Evolutionary conservation across 2,113 vertebrate species (phyloP).

Genomic region (Leptobrachium leishanense): DNA sequence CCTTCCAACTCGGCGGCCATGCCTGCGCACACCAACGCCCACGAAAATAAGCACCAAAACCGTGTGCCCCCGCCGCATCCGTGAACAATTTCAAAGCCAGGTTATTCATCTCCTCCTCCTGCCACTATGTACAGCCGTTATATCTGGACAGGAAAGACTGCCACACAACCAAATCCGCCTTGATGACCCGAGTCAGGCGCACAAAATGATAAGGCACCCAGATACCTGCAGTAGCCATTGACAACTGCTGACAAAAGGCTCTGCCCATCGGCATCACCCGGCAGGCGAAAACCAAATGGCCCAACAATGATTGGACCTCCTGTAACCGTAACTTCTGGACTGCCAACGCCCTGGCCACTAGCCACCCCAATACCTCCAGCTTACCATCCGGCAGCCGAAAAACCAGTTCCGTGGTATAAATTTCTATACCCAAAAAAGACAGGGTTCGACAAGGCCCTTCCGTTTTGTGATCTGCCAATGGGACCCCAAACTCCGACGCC

Average conservation of each 20-base stretch:
- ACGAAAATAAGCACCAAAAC: neutral
- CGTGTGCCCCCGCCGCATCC: neutral
- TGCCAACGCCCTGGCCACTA: too few species aligned
- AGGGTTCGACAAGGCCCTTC: too few species aligned
- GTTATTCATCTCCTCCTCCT: neutral
- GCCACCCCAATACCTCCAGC: too few species aligned
- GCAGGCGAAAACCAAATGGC: neutral
- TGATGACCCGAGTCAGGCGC: neutral
- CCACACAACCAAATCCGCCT: neutral
- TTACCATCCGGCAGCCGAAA: too few species aligned
- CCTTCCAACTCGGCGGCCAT: neutral
- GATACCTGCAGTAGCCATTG: neutral
- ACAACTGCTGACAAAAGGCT: neutral
- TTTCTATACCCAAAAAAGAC: too few species aligned
- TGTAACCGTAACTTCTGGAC: neutral
- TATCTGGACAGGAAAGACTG: neutral
- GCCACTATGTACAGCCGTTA: neutral
- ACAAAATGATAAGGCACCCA: neutral
- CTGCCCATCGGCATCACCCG: neutral
- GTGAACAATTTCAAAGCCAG: neutral
- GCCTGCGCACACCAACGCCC: neutral
- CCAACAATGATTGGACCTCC: neutral
- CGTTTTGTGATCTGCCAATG: neutral
- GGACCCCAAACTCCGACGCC: neutral
- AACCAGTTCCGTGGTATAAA: too few species aligned